phyloP scores from a whole-genome alignment of 2,113 vertebrate genomes.

The Osmerus mordax region DNA sequence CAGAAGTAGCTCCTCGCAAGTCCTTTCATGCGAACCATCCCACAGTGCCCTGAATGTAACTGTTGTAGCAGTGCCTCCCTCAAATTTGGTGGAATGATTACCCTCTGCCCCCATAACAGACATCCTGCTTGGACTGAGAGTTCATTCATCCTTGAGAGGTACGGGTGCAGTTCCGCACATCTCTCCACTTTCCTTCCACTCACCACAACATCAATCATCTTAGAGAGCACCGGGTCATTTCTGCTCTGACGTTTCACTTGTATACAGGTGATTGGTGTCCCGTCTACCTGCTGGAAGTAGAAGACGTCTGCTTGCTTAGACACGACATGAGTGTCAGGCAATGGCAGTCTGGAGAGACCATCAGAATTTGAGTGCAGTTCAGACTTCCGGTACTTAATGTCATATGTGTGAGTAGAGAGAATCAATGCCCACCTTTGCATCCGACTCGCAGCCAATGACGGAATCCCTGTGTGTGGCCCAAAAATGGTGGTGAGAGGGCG shows the following conservation, averaged over 20 bases:
- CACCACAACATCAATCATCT: background rate
- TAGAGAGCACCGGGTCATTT: background rate
- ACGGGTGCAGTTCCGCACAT: background rate
- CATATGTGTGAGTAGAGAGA: too few species aligned
- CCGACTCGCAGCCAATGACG: too few species aligned
- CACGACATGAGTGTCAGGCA: background rate
- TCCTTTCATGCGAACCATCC: too few species aligned
- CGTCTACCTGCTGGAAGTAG: slow-evolving; percentile 18
- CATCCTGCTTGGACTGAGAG: slow-evolving; percentile 15
- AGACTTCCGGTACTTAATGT: slow-evolving; percentile 44
- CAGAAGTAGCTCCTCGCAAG: too few species aligned
- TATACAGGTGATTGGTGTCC: background rate
- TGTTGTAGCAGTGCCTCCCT: too few species aligned
- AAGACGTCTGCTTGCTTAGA: slow-evolving; percentile 9
- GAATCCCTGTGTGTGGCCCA: too few species aligned
- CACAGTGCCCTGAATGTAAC: too few species aligned
- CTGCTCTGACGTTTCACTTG: background rate
- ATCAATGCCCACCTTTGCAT: too few species aligned
- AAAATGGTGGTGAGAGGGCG: too few species aligned
- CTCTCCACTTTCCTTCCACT: background rate
- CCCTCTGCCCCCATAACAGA: slow-evolving; percentile 13
- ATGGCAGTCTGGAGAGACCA: too few species aligned
- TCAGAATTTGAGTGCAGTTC: background rate
- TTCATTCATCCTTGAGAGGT: background rate
- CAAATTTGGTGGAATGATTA: background rate